These are phyloP conservation scores for Amphimallon solstitiale DNA, from an alignment of 2,888 invertebrate species.

Conservation along the genomic window DNA sequence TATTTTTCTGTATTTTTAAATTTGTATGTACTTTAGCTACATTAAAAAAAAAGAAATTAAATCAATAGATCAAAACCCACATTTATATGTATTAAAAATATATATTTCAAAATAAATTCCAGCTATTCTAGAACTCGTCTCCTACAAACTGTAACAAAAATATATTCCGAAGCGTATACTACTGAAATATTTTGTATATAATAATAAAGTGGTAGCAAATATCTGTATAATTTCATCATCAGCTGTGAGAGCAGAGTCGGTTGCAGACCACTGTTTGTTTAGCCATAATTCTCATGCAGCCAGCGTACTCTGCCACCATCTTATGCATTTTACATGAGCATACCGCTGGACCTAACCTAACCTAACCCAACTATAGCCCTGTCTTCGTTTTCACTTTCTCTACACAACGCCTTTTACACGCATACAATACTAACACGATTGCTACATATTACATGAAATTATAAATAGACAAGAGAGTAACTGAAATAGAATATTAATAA, in stretches of 20 bases:
- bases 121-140: too few species aligned
- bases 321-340: slow-evolving; percentile 76
- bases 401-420: slow-evolving; percentile 34
- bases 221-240: slow-evolving; percentile 44
- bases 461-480: not conserved
- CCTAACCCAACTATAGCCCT: slow-evolving; percentile 61
- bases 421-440: slow-evolving; percentile 30
- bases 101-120: too few species aligned
- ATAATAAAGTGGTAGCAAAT: slow-evolving; percentile 28
- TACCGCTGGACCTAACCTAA: slow-evolving; percentile 63
- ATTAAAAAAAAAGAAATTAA: too few species aligned
- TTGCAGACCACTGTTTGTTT: slow-evolving; percentile 59
- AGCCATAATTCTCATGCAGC: slow-evolving; percentile 65
- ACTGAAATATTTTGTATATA: slow-evolving; percentile 6
- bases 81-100: too few species aligned
- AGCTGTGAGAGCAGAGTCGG: slow-evolving; percentile 41
- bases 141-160: too few species aligned
- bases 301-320: slow-evolving; percentile 64
- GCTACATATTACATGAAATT: slow-evolving; percentile 17
- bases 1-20: too few species aligned
- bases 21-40: too few species aligned
- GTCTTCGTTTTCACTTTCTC: slow-evolving; percentile 56
- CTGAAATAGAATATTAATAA: not conserved
- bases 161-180: too few species aligned
- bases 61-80: too few species aligned